Evolutionary conservation across 2,888 invertebrate species (phyloP).

Genomic region (Belgica antarctica): DNA sequence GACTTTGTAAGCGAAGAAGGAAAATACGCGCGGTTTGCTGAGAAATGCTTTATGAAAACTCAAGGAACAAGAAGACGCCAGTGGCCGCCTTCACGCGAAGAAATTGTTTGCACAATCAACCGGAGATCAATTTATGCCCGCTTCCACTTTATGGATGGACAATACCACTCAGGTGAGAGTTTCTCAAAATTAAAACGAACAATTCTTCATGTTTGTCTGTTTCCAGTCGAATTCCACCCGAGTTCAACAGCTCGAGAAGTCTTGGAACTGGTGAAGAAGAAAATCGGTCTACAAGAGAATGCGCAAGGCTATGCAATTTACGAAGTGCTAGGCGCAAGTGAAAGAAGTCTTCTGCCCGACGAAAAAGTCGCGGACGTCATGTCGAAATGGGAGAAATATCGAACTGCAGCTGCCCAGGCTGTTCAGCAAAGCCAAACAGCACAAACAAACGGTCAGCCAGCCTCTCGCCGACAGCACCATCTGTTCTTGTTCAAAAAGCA

Average conservation of each 20-base stretch:
- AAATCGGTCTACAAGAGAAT: constrained; percentile 68
- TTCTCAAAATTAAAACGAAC: no score
- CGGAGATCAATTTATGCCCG: constrained; percentile 86
- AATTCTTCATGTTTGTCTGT: no score
- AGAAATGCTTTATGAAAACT: constrained; percentile 74
- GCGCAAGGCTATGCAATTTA: constrained; percentile 80
- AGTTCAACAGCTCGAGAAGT: constrained; percentile 89
- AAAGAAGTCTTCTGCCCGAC: constrained; percentile 77
- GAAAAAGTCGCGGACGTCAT: constrained; percentile 93
- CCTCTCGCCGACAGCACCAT: constrained; percentile 62
- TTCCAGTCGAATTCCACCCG: constrained; percentile 93
- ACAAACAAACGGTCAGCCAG: constrained; percentile 54
- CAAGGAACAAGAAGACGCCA: constrained; percentile 76
- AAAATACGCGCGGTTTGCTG: constrained; percentile 88
- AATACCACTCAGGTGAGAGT: constrained; percentile 90
- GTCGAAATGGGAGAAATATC: constrained; percentile 91
- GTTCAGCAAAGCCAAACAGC: constrained; percentile 50
- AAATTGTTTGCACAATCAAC: constrained; percentile 89
- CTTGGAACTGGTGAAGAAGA: constrained; percentile 79
- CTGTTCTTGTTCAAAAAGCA: constrained; percentile 79
- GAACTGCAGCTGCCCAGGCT: constrained; percentile 67
- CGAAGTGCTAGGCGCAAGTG: constrained; percentile 83
- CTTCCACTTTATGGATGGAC: constrained; percentile 90
- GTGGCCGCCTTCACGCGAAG: constrained; percentile 88
- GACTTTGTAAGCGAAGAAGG: constrained; percentile 90